Conservation (phyloP, 2,113 vertebrate genomes). For the Xiphorhynchus elegans region DNA sequence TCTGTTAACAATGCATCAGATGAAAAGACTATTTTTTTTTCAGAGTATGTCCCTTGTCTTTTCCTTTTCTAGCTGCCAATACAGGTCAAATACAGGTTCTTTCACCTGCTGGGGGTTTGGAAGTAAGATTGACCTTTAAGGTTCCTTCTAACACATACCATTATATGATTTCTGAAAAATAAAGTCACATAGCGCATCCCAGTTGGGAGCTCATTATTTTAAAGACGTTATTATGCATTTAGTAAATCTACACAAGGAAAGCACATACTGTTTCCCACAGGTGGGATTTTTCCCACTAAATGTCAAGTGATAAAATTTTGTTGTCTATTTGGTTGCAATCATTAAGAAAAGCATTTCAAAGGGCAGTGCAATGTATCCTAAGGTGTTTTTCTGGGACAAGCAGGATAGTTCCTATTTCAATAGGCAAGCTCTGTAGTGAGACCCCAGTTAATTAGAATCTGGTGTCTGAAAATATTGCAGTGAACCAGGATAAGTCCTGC, state of each 20-base stretch:
- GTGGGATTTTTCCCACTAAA: neutral
- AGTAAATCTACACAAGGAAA: neutral
- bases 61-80: neutral
- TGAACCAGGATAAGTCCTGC: neutral
- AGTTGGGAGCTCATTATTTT: neutral
- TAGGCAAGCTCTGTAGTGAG: too few species aligned
- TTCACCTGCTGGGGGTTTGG: neutral
- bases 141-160: neutral
- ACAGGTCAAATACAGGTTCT: neutral
- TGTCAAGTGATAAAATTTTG: neutral
- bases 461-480: neutral
- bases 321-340: neutral
- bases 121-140: neutral
- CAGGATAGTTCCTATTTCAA: neutral
- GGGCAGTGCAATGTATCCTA: neutral
- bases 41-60: accelerated
- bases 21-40: neutral
- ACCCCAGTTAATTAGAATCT: accelerated
- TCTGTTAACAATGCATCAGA: neutral
- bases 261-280: accelerated
- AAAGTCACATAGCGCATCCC: neutral
- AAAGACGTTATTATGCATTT: neutral
- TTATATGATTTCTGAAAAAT: neutral
- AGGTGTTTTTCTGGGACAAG: neutral
- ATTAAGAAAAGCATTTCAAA: neutral